These are phyloP conservation scores for Octopus sinensis DNA, from an alignment of 1,140 invertebrate species.

Conservation along the genomic window DNA sequence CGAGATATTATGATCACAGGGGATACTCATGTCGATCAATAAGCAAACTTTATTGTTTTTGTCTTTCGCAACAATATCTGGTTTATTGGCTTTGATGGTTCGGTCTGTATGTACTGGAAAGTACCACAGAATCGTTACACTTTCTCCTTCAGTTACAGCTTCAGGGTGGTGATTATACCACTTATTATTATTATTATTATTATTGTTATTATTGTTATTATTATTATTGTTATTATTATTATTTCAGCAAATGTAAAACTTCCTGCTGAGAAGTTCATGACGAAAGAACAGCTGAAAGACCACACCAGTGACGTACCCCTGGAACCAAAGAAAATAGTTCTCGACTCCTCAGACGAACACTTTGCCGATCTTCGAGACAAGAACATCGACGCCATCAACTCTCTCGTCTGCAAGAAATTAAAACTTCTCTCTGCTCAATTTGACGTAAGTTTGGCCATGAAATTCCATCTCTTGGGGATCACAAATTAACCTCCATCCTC, in stretches of 20 bases:
- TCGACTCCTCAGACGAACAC: constrained; percentile 87
- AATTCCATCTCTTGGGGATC: constrained; percentile 59
- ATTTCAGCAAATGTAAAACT: constrained; percentile 75
- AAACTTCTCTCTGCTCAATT: constrained; percentile 79
- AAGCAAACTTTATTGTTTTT: too few species aligned
- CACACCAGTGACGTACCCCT: constrained; percentile 53
- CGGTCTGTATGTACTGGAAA: too few species aligned
- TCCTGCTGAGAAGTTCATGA: constrained; percentile 75
- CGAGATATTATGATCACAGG: too few species aligned
- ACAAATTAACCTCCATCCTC: too few species aligned
- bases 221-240: neutral
- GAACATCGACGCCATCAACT: constrained; percentile 89
- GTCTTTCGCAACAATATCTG: too few species aligned
- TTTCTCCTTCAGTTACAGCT: too few species aligned
- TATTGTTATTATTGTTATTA: constrained; percentile 3
- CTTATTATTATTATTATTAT: too few species aligned
- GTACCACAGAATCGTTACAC: too few species aligned
- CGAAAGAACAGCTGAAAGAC: constrained; percentile 30
- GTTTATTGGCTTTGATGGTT: too few species aligned
- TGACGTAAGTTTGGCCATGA: constrained; percentile 60
- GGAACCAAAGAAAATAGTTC: constrained; percentile 78
- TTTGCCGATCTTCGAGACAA: constrained; percentile 85
- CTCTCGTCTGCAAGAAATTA: constrained; percentile 80
- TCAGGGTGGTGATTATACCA: too few species aligned
- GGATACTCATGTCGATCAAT: too few species aligned